phyloP scores from a whole-genome alignment of 2,113 vertebrate species.

The Onychorhynchus coronatus region DNA sequence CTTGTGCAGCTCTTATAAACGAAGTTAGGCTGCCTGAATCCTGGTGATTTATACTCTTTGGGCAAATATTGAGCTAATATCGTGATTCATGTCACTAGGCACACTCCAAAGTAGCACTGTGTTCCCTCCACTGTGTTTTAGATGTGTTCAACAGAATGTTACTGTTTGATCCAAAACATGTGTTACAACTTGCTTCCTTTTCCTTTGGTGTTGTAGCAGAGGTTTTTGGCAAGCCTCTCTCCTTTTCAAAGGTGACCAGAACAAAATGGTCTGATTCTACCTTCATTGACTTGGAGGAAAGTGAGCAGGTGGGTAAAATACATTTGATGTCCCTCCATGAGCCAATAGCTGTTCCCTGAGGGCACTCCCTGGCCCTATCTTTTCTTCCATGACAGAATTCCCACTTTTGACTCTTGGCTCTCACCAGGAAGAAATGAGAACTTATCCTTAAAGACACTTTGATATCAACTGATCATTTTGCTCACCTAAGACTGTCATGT shows the following conservation, averaged over 20 bases:
- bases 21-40: conserved; percentile 5
- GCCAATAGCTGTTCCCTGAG: neutral
- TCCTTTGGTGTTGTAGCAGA: neutral
- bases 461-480: neutral
- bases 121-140: conserved; percentile 27
- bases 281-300: neutral
- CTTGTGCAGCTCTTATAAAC: neutral
- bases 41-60: neutral
- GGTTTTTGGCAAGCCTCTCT: neutral
- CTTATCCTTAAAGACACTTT: neutral
- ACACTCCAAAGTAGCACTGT: neutral
- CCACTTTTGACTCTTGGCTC: neutral
- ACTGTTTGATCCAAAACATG: conserved; percentile 38
- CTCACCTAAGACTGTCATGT: neutral
- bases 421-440: neutral
- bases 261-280: neutral
- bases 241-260: neutral
- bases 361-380: neutral
- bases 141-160: conserved; percentile 31
- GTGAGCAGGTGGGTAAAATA: neutral
- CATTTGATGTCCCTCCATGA: neutral
- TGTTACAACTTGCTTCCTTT: conserved; percentile 4
- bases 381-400: neutral
- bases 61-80: conserved; percentile 52
- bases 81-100: neutral